Base-by-base conservation (phyloP, 2,797 vertebrate species). In the Graptemys geographica region DNA sequence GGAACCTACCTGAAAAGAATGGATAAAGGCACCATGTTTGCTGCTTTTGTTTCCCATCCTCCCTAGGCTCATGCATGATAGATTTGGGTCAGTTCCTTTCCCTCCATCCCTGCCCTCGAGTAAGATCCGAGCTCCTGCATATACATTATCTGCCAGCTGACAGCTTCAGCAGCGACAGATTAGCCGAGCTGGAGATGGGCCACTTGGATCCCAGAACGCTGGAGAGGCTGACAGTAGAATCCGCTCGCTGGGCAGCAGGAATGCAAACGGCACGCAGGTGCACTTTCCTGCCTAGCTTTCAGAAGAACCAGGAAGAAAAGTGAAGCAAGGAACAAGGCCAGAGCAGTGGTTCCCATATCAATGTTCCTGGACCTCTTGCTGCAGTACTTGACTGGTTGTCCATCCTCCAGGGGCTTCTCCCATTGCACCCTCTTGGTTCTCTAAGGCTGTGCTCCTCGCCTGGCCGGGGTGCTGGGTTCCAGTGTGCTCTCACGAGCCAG, bases 101-200 rank as follows among this genome's bases (percentile, higher is more conserved):
- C 90, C 87, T 49, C 92, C 89, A 94, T 81, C 90, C 23, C 95
- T 90, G 85, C 83, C 78, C 93, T 72, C 5, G 4, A 78, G 74
- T 44, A 0, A 74, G 83, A 89, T 90, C 53, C 0, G 1, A 44
- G 89, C 91, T 94, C 95, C 83, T 94, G 81, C 37, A 27, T 52
- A 28, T 51, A 15, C 27, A 51, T 88, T 78, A 86, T 31, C 52
- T n/a, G 88, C 88, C 96, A 96, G 92, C 74, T 91, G 93, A 95
- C 93, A 93, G 94, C 76, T 86, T 94, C 79, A 21, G 95, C 92
- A 96, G 82, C 65, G 92, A 90, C 55, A 78, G 95, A 94, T 92
- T 80, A 96, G 87, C 9, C 86, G 90, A 94, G 91, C 91, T 97
- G 96, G 95, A 96, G 79, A 82, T 86, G 93, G 95, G 96, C 96